These are phyloP conservation scores for Plestiodon gilberti DNA, from an alignment of 2,113 vertebrate genomes.

Conservation along the genomic window DNA sequence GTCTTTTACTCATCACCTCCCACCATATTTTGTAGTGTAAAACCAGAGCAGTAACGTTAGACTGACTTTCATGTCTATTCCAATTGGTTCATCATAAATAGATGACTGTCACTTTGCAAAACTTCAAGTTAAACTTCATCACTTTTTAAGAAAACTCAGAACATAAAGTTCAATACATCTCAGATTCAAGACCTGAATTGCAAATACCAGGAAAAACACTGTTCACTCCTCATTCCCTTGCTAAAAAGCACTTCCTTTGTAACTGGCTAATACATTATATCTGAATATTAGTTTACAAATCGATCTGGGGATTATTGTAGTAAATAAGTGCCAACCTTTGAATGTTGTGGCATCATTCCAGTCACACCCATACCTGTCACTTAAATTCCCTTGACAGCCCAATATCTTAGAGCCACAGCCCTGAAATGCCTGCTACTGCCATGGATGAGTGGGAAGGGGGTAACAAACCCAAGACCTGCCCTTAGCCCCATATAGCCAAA, in stretches of 20 bases:
- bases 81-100: background rate
- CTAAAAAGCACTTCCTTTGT: background rate
- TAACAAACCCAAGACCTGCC: no score
- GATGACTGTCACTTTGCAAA: slow-evolving; percentile 5
- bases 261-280: background rate
- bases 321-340: background rate
- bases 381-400: background rate
- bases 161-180: background rate
- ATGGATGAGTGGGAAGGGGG: background rate
- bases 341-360: background rate
- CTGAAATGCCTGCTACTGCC: background rate
- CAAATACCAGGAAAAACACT: background rate
- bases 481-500: background rate
- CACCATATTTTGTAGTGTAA: slow-evolving; percentile 46
- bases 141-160: background rate
- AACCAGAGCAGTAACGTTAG: slow-evolving; percentile 51
- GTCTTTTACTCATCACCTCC: slow-evolving; percentile 58
- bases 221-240: background rate
- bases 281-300: background rate
- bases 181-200: background rate
- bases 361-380: background rate
- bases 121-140: background rate
- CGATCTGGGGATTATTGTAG: background rate
- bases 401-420: background rate
- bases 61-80: slow-evolving; percentile 42